Conservation (phyloP, 35 echinoderm and acorn worm species). For the Ophioderma brevispina region DNA sequence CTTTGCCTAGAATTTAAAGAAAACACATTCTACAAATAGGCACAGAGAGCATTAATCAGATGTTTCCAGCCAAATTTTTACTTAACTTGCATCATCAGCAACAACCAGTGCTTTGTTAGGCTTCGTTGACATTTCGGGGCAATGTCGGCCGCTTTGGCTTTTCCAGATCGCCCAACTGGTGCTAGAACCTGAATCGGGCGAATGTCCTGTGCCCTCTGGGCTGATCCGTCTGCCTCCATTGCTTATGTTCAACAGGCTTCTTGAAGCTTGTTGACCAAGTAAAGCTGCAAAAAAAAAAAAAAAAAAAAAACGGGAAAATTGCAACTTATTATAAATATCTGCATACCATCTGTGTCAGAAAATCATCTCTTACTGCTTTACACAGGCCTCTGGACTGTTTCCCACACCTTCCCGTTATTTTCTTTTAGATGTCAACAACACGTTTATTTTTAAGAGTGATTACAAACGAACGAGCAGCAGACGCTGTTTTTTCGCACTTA, state of each 20-base stretch:
- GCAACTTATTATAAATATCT: too few species aligned
- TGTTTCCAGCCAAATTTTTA: too few species aligned
- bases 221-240: constrained; percentile 69
- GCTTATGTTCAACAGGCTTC: constrained; percentile 66
- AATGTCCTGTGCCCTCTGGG: neutral
- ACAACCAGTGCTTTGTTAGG: constrained; percentile 11
- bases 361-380: too few species aligned
- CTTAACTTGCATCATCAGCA: constrained; percentile 34
- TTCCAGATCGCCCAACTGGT: constrained; percentile 17
- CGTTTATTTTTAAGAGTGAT: too few species aligned
- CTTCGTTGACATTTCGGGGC: constrained; percentile 39
- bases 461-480: too few species aligned
- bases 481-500: too few species aligned
- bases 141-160: neutral
- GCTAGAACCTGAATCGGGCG: constrained; percentile 14
- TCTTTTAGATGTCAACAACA: too few species aligned
- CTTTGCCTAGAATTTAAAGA: too few species aligned
- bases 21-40: constrained; percentile 73
- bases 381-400: too few species aligned
- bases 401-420: too few species aligned
- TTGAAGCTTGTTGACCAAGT: constrained; percentile 63
- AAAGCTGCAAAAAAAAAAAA: constrained; percentile 22
- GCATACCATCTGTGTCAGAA: too few species aligned
- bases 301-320: too few species aligned
- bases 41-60: constrained; percentile 68